A percentile compares a stretch with the other conserved stretches of the same genome.
Evolutionary conservation across 2,888 invertebrate species (phyloP).

Genomic region (Coelopa pilipes): DNA sequence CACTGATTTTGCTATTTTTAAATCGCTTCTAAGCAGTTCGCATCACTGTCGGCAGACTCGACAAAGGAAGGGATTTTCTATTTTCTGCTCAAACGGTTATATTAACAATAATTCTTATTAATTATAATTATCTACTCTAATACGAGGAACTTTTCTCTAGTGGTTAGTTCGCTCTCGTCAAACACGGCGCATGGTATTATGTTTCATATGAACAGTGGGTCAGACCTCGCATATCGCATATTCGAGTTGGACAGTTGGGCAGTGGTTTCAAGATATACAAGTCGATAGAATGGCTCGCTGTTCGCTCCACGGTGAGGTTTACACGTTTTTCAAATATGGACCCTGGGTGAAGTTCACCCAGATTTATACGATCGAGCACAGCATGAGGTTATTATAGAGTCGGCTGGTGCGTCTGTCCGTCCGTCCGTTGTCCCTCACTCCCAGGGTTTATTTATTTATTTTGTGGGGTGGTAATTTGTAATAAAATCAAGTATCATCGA

Average conservation of each 20-base stretch:
- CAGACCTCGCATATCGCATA: background rate
- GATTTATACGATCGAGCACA: slow-evolving; percentile 40
- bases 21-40: no score
- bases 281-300: background rate
- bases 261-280: background rate
- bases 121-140: slow-evolving; percentile 50
- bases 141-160: background rate
- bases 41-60: no score
- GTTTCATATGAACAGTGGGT: slow-evolving; percentile 18
- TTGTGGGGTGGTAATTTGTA: slow-evolving; percentile 60
- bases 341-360: no score
- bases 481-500: slow-evolving; percentile 61
- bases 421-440: background rate
- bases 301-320: no score
- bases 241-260: no score
- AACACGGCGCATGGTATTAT: background rate
- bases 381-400: slow-evolving; percentile 60
- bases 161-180: background rate
- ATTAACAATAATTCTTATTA: slow-evolving; percentile 56
- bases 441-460: slow-evolving; percentile 43
- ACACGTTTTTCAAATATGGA: no score
- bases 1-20: background rate
- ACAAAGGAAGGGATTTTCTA: no score
- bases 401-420: slow-evolving; percentile 35
- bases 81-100: slow-evolving; percentile 42